A percentile compares a stretch with the other conserved stretches of the same genome.
These are phyloP conservation scores for Poicephalus meyeri DNA, from an alignment of 2,113 vertebrate genomes.

Conservation along the genomic window DNA sequence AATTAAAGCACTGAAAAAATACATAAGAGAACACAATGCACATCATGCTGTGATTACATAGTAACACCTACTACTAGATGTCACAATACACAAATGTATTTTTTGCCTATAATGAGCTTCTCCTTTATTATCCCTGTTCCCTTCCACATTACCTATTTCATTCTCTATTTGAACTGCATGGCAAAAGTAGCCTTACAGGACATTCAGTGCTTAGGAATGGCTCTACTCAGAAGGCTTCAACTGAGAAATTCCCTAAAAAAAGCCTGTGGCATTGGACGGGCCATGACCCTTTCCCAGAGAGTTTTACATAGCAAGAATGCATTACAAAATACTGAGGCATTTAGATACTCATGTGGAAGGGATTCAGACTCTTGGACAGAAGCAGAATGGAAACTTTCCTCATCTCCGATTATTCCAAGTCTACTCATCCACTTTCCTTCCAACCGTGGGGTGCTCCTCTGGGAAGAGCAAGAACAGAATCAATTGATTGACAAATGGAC, in stretches of 20 bases:
- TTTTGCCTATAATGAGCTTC: background rate
- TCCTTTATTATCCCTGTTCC: background rate
- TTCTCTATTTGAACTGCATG: fast-evolving
- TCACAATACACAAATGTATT: background rate
- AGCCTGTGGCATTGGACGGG: background rate
- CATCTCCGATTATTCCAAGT: background rate
- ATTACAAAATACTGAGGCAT: background rate
- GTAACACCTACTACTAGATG: background rate
- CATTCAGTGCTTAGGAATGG: background rate
- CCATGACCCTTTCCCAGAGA: background rate
- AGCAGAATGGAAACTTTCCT: background rate
- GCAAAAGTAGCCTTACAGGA: background rate
- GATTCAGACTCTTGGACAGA: background rate
- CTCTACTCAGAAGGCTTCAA: background rate
- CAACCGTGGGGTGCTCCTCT: background rate
- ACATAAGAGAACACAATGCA: background rate
- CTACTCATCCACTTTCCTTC: background rate
- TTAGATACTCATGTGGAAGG: fast-evolving
- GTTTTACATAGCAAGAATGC: fast-evolving
- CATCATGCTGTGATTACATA: background rate
- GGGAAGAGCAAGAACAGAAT: background rate
- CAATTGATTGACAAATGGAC: background rate
- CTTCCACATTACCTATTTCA: background rate
- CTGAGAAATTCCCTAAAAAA: background rate
- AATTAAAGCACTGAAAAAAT: background rate